Conservation (phyloP, 2,888 invertebrate genomes). For the Cheilosia vulpina region DNA sequence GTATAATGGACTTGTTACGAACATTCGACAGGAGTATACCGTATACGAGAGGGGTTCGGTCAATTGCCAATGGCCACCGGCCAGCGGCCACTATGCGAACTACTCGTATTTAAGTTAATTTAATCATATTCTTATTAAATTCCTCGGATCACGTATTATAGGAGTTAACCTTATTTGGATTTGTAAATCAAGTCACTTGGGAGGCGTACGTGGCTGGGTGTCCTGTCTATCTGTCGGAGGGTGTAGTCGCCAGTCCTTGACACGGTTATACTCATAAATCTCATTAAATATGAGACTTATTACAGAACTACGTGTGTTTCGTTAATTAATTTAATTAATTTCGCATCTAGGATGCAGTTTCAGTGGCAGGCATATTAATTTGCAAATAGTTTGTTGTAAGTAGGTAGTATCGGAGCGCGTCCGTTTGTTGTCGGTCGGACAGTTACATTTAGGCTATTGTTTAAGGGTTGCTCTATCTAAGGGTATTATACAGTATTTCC, state of each 20-base stretch:
- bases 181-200: conserved; percentile 69
- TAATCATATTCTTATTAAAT: conserved; percentile 69
- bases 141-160: conserved; percentile 59
- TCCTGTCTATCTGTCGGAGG: not conserved
- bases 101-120: conserved; percentile 53
- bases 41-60: not conserved
- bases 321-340: conserved; percentile 68
- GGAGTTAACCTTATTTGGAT: conserved; percentile 43
- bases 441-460: not conserved
- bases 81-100: conserved; percentile 14
- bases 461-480: no score
- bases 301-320: conserved; percentile 56
- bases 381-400: not conserved
- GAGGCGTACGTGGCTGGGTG: conserved; percentile 36
- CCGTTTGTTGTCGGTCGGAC: no score
- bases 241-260: conserved; percentile 15
- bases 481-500: no score
- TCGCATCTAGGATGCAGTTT: conserved; percentile 19
- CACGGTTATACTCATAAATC: conserved; percentile 57
- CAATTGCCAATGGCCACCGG: not conserved
- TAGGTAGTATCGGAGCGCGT: no score
- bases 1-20: conserved; percentile 65
- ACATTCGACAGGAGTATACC: not conserved
- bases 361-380: conserved; percentile 27
- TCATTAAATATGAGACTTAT: conserved; percentile 62